A percentile compares a stretch with the other conserved stretches of the same genome.
These are phyloP conservation scores for Dryococelus australis DNA, from an alignment of 2,888 invertebrate species.

Conservation along the genomic window DNA sequence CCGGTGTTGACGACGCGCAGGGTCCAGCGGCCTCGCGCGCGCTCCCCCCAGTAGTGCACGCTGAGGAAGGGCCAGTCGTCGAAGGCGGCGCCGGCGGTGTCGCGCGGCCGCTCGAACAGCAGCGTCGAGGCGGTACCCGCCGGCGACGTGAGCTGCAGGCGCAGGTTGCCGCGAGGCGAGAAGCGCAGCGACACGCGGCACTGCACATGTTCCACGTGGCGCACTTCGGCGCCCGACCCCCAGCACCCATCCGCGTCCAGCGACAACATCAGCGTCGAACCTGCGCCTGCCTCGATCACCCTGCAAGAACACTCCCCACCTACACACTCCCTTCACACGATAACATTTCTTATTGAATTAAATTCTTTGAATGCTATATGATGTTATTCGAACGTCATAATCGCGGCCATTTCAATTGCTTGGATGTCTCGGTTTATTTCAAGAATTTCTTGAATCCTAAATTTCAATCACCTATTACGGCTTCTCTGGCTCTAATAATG, in stretches of 20 bases:
- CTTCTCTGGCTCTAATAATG: too few relatives aligned
- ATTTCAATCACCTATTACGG: too few relatives aligned
- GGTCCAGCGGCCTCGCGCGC: conserved; percentile 55
- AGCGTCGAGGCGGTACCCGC: conserved; percentile 62
- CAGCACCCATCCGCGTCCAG: conserved; percentile 60
- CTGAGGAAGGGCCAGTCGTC: conserved; percentile 69
- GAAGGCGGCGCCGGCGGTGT: conserved; percentile 61
- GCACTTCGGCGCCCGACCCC: conserved; percentile 57
- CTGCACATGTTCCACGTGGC: conserved; percentile 68
- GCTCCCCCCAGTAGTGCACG: conserved; percentile 68
- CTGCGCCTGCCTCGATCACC: conserved; percentile 40
- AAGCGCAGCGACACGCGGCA: conserved; percentile 62
- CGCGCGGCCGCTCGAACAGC: conserved; percentile 63
- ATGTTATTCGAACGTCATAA: too few relatives aligned
- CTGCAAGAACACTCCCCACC: conserved; percentile 24
- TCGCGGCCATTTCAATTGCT: too few relatives aligned
- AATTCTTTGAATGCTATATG: too few relatives aligned
- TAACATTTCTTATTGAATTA: too few relatives aligned
- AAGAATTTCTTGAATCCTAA: too few relatives aligned
- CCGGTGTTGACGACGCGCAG: conserved; percentile 57
- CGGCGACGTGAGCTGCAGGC: conserved; percentile 61
- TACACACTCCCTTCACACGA: too few relatives aligned
- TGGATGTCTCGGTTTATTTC: too few relatives aligned
- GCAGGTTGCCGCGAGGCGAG: conserved; percentile 64
- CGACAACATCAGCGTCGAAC: conserved; percentile 53